These are phyloP conservation scores for Saturnia pavonia DNA, from an alignment of 2,888 invertebrate genomes.

Conservation along the genomic window DNA sequence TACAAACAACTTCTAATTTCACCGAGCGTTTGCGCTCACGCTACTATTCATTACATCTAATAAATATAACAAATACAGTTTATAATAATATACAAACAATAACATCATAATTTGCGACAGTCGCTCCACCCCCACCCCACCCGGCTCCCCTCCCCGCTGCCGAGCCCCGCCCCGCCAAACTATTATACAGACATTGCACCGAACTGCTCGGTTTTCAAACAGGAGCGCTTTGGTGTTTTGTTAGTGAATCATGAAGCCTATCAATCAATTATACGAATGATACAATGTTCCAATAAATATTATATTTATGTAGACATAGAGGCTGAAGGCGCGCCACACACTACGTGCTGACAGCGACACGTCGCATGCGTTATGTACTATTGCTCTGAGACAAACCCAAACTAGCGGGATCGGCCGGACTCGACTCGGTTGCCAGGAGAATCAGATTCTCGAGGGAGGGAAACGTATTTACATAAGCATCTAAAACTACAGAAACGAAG, in stretches of 20 bases:
- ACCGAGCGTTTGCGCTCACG: conserved; percentile 37
- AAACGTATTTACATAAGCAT: not conserved
- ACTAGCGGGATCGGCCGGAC: too few relatives aligned
- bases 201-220: not conserved
- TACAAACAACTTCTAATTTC: conserved; percentile 53
- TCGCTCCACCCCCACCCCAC: conserved; percentile 22
- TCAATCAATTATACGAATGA: conserved; percentile 2
- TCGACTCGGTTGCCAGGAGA: too few relatives aligned
- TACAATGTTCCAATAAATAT: not conserved
- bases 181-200: not conserved
- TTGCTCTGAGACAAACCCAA: not conserved
- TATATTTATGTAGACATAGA: not conserved
- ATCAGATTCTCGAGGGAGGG: not conserved
- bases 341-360: too few relatives aligned
- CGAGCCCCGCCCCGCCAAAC: not conserved
- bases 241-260: not conserved
- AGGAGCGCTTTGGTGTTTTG: not conserved
- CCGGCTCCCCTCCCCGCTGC: conserved; percentile 17
- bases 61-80: conserved; percentile 71
- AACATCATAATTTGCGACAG: conserved; percentile 48
- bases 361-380: not conserved
- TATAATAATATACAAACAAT: conserved; percentile 66
- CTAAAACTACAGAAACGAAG: too few relatives aligned
- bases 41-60: conserved; percentile 53
- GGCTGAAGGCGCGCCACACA: too few relatives aligned